These are phyloP conservation scores for Osmoderma eremita DNA, from an alignment of 2,888 invertebrate genomes.

Conservation along the genomic window DNA sequence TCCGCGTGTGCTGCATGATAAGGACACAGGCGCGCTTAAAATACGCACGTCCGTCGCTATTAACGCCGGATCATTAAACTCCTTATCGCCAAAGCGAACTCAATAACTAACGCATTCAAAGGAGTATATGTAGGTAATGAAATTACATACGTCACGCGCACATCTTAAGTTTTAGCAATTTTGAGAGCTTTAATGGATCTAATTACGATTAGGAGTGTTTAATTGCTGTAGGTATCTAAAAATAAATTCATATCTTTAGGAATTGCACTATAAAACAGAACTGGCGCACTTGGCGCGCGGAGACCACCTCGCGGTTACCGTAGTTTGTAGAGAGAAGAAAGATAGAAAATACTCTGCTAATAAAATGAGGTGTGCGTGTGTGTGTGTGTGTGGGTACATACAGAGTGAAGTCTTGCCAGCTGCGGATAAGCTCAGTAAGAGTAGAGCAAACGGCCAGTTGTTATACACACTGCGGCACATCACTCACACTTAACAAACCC, in stretches of 20 bases:
- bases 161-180: slow-evolving; percentile 27
- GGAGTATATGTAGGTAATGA: slow-evolving; percentile 4
- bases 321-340: neutral
- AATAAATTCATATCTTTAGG: slow-evolving; percentile 20
- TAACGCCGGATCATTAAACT: slow-evolving; percentile 7
- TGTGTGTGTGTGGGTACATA: neutral
- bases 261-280: slow-evolving; percentile 24
- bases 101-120: slow-evolving; percentile 12
- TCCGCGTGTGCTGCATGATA: no score
- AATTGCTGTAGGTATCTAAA: slow-evolving; percentile 26
- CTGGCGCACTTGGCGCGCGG: neutral
- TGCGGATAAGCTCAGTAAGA: no score
- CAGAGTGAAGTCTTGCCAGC: no score
- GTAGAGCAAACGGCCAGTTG: no score
- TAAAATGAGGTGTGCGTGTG: neutral
- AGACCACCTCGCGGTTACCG: slow-evolving; percentile 1
- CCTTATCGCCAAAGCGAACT: slow-evolving; percentile 1
- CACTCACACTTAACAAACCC: no score
- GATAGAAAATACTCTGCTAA: slow-evolving; percentile 2
- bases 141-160: slow-evolving; percentile 9
- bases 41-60: slow-evolving; percentile 3
- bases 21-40: neutral
- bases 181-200: slow-evolving; percentile 31
- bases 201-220: slow-evolving; percentile 36
- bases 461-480: no score